Percentiles rank a stretch among this genome's conserved stretches.
phyloP scores from a whole-genome alignment of 2,888 invertebrate genomes.

The Ptilodon capucinus region DNA sequence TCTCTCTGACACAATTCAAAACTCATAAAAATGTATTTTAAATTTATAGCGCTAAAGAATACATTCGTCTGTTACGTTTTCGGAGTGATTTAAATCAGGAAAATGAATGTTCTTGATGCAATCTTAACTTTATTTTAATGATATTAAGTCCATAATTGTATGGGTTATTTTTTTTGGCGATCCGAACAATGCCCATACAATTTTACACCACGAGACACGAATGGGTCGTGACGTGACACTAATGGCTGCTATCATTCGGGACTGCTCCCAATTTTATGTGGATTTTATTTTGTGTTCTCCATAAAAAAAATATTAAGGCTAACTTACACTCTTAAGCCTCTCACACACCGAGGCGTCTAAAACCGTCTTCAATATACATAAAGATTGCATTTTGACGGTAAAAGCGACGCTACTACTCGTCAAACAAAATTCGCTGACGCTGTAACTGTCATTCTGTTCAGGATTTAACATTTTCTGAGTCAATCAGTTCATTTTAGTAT shows the following conservation, averaged over 20 bases:
- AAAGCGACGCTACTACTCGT: no score
- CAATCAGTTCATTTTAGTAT: no score
- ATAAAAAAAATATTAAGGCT: neutral
- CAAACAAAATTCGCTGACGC: no score
- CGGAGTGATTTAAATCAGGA: slow-evolving; percentile 6
- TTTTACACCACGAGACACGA: slow-evolving; percentile 49
- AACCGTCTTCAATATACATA: no score
- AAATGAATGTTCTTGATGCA: slow-evolving; percentile 2
- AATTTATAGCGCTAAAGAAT: slow-evolving; percentile 9
- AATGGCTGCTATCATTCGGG: slow-evolving; percentile 38
- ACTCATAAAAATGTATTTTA: slow-evolving; percentile 17
- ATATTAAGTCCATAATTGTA: slow-evolving; percentile 9
- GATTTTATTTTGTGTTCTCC: slow-evolving; percentile 39
- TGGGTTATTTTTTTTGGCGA: slow-evolving; percentile 13
- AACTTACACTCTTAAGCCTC: no score
- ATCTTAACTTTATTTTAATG: slow-evolving; percentile 7
- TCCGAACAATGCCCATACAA: slow-evolving; percentile 54
- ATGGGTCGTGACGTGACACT: slow-evolving; percentile 34
- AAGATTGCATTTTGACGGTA: no score
- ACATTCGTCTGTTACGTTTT: slow-evolving; percentile 9
- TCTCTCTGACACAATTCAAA: slow-evolving; percentile 1
- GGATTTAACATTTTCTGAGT: no score
- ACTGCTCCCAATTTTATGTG: slow-evolving; percentile 48
- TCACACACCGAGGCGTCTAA: no score
- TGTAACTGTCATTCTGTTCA: no score